Evolutionary conservation across 1,140 invertebrate species (phyloP).

Genomic region (Aphelenchoides avenae): DNA sequence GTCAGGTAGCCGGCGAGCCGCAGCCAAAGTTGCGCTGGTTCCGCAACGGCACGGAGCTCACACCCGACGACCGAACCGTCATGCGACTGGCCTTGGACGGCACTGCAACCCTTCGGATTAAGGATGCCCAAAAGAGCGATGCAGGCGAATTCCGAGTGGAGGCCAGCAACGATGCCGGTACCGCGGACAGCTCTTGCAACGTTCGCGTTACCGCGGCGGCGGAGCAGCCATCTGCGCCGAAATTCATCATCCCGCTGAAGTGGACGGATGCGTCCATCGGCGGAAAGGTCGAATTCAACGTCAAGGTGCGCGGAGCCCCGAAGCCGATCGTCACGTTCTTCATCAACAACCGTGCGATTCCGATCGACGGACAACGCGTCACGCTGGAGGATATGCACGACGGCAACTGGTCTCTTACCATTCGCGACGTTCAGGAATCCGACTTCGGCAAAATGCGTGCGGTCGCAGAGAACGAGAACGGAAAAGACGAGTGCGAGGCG

Average conservation of each 20-base stretch:
- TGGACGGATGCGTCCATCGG: slow-evolving; percentile 41
- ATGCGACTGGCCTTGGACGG: slow-evolving; percentile 77
- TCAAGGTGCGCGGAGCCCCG: slow-evolving; percentile 55
- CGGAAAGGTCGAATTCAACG: slow-evolving; percentile 47
- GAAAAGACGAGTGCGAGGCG: slow-evolving; percentile 60
- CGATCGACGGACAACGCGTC: slow-evolving; percentile 32
- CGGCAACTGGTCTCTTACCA: slow-evolving; percentile 50
- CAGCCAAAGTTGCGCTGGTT: slow-evolving; percentile 48
- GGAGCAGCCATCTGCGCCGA: slow-evolving; percentile 46
- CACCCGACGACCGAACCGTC: slow-evolving; percentile 48
- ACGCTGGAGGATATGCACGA: slow-evolving; percentile 53
- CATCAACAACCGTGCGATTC: slow-evolving; percentile 47
- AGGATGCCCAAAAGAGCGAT: slow-evolving; percentile 71
- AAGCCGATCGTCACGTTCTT: slow-evolving; percentile 43
- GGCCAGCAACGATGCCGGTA: slow-evolving; percentile 47
- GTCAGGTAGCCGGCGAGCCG: slow-evolving; percentile 60
- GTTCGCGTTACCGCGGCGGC: slow-evolving; percentile 38
- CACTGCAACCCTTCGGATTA: slow-evolving; percentile 70
- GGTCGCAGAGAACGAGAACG: slow-evolving; percentile 60
- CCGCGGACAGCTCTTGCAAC: slow-evolving; percentile 38
- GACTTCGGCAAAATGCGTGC: slow-evolving; percentile 62
- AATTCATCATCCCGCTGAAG: slow-evolving; percentile 54
- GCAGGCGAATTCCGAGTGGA: slow-evolving; percentile 71
- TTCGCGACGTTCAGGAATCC: slow-evolving; percentile 58
- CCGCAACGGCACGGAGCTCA: slow-evolving; percentile 36